Evolutionary conservation across 2,888 invertebrate species (phyloP).

Genomic region (Onchidella celtica): DNA sequence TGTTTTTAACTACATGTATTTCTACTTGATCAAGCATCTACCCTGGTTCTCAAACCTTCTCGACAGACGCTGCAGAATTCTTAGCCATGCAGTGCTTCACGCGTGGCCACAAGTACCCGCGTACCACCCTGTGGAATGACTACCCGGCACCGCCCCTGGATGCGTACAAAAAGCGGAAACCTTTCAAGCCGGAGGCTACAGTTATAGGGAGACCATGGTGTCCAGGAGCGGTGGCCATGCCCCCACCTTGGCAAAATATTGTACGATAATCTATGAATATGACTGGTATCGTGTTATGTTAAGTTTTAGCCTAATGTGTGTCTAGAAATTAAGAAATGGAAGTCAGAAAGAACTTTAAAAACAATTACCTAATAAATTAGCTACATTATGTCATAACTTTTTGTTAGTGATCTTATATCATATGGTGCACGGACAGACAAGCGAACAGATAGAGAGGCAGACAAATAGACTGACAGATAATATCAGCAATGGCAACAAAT

Average conservation of each 20-base stretch:
- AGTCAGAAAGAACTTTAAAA: too few relatives aligned
- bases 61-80: not conserved
- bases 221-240: conserved; percentile 1
- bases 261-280: not conserved
- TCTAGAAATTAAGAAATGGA: too few relatives aligned
- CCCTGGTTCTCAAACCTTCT: not conserved
- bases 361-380: too few relatives aligned
- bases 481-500: too few relatives aligned
- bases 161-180: conserved; percentile 5
- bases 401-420: too few relatives aligned
- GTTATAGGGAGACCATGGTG: conserved; percentile 32
- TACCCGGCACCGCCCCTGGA: not conserved
- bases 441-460: too few relatives aligned
- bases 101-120: conserved; percentile 8
- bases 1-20: too few relatives aligned
- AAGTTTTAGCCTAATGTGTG: too few relatives aligned
- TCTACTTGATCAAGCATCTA: not conserved
- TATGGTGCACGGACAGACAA: too few relatives aligned
- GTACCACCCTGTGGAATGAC: not conserved
- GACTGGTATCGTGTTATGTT: too few relatives aligned
- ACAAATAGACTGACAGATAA: too few relatives aligned
- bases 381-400: too few relatives aligned
- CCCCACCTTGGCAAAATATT: not conserved
- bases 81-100: conserved; percentile 43
- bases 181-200: conserved; percentile 24